Evolutionary conservation across 2,797 vertebrate genomes (phyloP).

Genomic region (Florisuga fusca): DNA sequence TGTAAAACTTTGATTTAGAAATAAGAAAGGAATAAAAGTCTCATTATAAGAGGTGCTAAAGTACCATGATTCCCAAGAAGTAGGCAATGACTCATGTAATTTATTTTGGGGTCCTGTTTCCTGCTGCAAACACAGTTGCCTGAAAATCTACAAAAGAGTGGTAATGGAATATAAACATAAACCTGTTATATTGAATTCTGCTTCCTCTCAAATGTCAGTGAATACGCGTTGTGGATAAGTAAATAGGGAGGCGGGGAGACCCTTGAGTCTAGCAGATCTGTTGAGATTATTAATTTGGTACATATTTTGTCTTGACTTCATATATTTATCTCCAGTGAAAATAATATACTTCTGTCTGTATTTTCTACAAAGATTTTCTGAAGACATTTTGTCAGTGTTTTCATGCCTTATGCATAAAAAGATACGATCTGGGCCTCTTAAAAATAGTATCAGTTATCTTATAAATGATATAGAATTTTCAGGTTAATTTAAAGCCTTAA

Average conservation of each 20-base stretch:
- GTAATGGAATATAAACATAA: background rate
- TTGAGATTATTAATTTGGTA: background rate
- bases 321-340: background rate
- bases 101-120: constrained; percentile 40
- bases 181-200: background rate
- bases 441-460: constrained; percentile 12
- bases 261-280: background rate
- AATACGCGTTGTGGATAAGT: background rate
- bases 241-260: background rate
- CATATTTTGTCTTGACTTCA: background rate
- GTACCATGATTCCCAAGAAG: constrained; percentile 13
- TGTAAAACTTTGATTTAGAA: constrained; percentile 37
- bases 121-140: background rate
- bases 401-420: background rate
- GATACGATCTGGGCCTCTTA: background rate
- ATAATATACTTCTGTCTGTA: background rate
- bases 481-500: constrained; percentile 15
- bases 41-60: constrained; percentile 48
- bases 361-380: background rate
- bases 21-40: constrained; percentile 47
- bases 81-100: constrained; percentile 2
- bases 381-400: background rate
- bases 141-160: constrained; percentile 6
- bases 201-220: background rate
- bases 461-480: constrained; percentile 34